phyloP scores from a whole-genome alignment of 2,888 invertebrate genomes.

The Drosophila aldrichi region DNA sequence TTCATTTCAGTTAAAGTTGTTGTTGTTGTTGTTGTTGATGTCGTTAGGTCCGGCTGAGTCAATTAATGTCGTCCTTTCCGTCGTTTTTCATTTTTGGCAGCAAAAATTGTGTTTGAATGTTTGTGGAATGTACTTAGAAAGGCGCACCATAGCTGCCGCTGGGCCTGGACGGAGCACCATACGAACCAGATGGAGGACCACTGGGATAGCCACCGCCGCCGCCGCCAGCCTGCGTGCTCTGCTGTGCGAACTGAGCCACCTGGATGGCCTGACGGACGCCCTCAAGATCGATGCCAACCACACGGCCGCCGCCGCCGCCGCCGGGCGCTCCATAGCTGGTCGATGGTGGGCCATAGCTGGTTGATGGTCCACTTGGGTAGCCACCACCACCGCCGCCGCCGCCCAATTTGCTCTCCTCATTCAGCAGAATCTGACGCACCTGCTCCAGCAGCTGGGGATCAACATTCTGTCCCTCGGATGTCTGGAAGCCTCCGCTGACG shows the following conservation, averaged over 20 bases:
- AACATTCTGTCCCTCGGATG: slow-evolving; percentile 93
- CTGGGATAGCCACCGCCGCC: slow-evolving; percentile 85
- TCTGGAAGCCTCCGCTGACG: slow-evolving; percentile 92
- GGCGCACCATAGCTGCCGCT: slow-evolving; percentile 90
- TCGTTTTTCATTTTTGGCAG: slow-evolving; percentile 74
- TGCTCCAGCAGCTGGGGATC: slow-evolving; percentile 93
- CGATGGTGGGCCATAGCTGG: slow-evolving; percentile 87
- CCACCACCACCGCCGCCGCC: slow-evolving; percentile 85
- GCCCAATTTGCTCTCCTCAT: slow-evolving; percentile 90
- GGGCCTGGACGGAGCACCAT: slow-evolving; percentile 88
- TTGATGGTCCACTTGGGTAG: slow-evolving; percentile 86
- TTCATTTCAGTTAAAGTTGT: slow-evolving; percentile 48
- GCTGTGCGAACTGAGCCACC: slow-evolving; percentile 93
- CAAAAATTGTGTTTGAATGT: slow-evolving; percentile 37
- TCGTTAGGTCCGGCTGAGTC: slow-evolving; percentile 47
- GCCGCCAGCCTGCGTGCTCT: slow-evolving; percentile 86
- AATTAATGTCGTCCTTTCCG: slow-evolving; percentile 50
- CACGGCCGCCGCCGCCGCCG: slow-evolving; percentile 84
- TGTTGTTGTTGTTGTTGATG: slow-evolving; percentile 40
- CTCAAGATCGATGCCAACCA: slow-evolving; percentile 94
- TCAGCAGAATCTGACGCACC: slow-evolving; percentile 93
- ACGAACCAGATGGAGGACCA: slow-evolving; percentile 87
- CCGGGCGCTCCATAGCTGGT: slow-evolving; percentile 89
- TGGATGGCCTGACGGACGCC: slow-evolving; percentile 95
- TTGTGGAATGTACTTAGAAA: slow-evolving; percentile 69